These are phyloP conservation scores for Sciurus niger DNA, from an alignment of 2,113 vertebrate species.

Conservation along the genomic window DNA sequence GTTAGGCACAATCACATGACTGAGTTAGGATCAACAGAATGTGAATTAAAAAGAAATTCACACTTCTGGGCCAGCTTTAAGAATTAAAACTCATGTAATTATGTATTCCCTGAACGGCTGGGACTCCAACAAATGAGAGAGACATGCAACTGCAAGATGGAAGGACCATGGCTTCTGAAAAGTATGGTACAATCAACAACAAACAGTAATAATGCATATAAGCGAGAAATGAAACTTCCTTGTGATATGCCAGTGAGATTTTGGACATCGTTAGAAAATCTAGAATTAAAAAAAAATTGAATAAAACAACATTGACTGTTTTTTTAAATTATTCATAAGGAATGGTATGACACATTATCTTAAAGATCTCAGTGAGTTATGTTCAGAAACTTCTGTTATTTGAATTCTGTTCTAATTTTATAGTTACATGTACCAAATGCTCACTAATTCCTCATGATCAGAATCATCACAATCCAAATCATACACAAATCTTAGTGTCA, in stretches of 20 bases:
- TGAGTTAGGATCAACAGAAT: neutral
- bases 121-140: neutral
- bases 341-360: neutral
- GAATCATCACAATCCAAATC: neutral
- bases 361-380: conserved; percentile 22
- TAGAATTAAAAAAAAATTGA: neutral
- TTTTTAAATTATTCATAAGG: neutral
- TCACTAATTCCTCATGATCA: neutral
- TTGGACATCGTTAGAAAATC: neutral
- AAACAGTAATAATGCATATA: neutral
- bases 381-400: neutral
- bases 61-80: neutral
- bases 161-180: neutral
- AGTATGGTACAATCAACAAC: neutral
- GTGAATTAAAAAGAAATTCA: neutral
- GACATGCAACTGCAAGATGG: neutral
- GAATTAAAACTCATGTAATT: neutral
- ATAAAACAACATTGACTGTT: neutral
- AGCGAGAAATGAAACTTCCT: neutral
- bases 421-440: neutral
- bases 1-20: neutral
- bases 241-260: neutral
- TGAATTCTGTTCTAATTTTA: conserved; percentile 11
- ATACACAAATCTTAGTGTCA: neutral
- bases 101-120: neutral